These are phyloP conservation scores for Sebastes minor DNA, from an alignment of 2,797 vertebrate species.

Conservation along the genomic window DNA sequence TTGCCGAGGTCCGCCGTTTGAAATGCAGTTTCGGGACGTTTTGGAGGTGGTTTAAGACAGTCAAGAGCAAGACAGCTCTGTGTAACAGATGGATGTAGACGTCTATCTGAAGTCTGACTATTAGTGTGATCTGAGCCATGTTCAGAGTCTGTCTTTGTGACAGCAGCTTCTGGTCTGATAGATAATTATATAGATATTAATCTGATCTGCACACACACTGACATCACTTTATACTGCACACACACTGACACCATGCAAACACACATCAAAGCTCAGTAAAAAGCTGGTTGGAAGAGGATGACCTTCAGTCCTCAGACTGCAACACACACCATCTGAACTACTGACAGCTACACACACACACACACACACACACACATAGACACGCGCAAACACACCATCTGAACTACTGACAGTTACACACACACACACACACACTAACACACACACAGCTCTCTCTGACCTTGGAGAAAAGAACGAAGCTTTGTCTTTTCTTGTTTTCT, in stretches of 20 bases:
- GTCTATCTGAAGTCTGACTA: too few relatives aligned
- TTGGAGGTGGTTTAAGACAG: too few relatives aligned
- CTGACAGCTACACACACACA: background rate
- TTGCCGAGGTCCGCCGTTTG: too few relatives aligned
- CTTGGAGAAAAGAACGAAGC: conserved; percentile 2
- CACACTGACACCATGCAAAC: background rate
- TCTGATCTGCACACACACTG: background rate
- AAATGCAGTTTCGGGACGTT: too few relatives aligned
- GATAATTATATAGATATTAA: too few relatives aligned
- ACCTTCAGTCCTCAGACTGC: conserved; percentile 22
- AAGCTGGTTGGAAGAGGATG: background rate
- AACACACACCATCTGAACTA: background rate
- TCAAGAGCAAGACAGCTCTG: too few relatives aligned
- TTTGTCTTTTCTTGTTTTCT: background rate
- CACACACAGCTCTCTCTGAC: conserved; percentile 4
- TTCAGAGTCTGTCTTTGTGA: background rate
- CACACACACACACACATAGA: background rate
- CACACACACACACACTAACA: background rate
- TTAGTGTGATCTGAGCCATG: background rate
- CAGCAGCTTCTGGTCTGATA: too few relatives aligned
- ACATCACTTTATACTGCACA: background rate
- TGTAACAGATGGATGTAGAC: too few relatives aligned
- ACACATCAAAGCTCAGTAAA: conserved; percentile 1
- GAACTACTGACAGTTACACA: background rate
- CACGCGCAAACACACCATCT: background rate